These are phyloP conservation scores for Morpho helenor DNA, from an alignment of 2,888 invertebrate species.

Conservation along the genomic window DNA sequence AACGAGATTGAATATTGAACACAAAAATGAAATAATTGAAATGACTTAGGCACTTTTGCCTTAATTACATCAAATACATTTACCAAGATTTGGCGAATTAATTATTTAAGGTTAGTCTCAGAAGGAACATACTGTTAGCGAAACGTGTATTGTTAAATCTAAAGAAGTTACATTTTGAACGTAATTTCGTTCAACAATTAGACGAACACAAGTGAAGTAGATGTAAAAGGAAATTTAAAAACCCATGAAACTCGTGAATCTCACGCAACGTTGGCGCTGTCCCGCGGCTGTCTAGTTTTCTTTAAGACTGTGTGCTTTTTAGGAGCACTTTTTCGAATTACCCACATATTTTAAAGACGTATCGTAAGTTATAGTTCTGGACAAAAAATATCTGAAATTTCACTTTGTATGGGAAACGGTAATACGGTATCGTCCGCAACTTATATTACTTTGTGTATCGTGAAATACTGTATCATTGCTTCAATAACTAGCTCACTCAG, in stretches of 20 bases:
- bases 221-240: constrained; percentile 2
- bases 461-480: no score
- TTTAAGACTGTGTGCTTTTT: not conserved
- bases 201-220: not conserved
- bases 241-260: constrained; percentile 29
- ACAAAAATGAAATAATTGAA: not conserved
- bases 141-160: constrained; percentile 6
- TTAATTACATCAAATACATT: not conserved
- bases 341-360: not conserved
- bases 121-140: constrained; percentile 22
- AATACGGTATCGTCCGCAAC: no score
- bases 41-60: not conserved
- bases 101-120: constrained; percentile 16
- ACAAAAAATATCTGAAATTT: not conserved
- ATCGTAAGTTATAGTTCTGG: no score
- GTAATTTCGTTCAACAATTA: not conserved
- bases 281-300: not conserved
- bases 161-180: not conserved
- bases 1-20: not conserved
- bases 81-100: constrained; percentile 17
- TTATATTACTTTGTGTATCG: no score
- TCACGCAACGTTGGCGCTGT: constrained; percentile 22
- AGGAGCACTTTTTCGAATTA: not conserved
- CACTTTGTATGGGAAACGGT: not conserved
- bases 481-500: no score